Conservation (phyloP, 2,888 invertebrate genomes). For the Pristionchus arcanus region DNA sequence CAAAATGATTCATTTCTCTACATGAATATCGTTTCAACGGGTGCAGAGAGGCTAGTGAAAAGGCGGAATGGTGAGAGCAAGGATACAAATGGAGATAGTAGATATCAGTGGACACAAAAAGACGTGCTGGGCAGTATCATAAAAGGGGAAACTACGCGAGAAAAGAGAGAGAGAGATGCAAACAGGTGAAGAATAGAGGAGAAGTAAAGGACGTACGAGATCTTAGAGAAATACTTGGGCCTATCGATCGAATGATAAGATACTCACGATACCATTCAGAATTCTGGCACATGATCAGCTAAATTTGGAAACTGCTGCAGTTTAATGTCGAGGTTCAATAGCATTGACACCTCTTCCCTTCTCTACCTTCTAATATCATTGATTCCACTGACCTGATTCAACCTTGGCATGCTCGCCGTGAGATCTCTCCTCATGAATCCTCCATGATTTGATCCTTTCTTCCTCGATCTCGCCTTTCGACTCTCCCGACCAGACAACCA, state of each 20-base stretch:
- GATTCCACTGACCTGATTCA: background rate
- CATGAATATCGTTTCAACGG: background rate
- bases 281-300: too few species aligned
- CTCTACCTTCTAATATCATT: background rate
- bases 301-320: too few species aligned
- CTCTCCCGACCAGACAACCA: constrained; percentile 27
- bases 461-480: background rate
- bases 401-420: background rate
- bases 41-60: background rate
- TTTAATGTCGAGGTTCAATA: background rate
- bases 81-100: background rate
- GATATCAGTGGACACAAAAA: background rate
- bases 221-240: background rate
- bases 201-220: background rate
- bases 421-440: background rate
- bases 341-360: background rate
- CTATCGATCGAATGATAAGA: background rate
- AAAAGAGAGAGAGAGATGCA: background rate
- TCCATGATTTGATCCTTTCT: background rate
- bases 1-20: background rate
- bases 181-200: constrained; percentile 2
- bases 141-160: background rate
- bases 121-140: constrained; percentile 12
- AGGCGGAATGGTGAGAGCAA: background rate
- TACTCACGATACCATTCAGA: too few species aligned